Conservation (phyloP, 2,797 vertebrate species). For the Pelodytes ibericus region DNA sequence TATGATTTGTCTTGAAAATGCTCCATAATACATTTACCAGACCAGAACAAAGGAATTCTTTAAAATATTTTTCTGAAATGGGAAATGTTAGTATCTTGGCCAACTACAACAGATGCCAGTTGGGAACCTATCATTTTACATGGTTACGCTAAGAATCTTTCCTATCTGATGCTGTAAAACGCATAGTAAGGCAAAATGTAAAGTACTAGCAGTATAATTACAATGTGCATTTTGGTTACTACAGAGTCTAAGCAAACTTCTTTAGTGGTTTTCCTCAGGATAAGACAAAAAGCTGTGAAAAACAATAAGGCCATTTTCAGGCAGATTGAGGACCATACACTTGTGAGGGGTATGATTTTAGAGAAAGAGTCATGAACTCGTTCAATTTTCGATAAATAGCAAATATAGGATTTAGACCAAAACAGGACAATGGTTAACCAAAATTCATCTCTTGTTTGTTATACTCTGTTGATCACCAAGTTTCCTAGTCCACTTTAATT, state of each 20-base stretch:
- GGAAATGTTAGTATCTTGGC: conserved; percentile 27
- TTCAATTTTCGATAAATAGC: too few relatives aligned
- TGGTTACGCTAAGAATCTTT: not conserved
- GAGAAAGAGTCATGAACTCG: too few relatives aligned
- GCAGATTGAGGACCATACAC: too few relatives aligned
- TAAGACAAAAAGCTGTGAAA: too few relatives aligned
- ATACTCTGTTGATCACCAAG: too few relatives aligned
- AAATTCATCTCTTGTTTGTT: too few relatives aligned
- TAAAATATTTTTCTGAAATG: conserved; percentile 55
- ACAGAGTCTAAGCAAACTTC: not conserved
- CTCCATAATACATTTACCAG: conserved; percentile 70
- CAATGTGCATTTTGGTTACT: not conserved
- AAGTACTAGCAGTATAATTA: not conserved
- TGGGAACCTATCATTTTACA: not conserved
- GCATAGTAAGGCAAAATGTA: not conserved
- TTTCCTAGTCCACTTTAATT: too few relatives aligned
- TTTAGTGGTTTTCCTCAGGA: too few relatives aligned
- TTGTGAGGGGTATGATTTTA: too few relatives aligned
- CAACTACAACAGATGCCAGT: conserved; percentile 7
- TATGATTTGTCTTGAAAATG: conserved; percentile 54
- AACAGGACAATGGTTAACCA: too few relatives aligned
- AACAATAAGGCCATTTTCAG: too few relatives aligned
- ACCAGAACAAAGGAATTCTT: conserved; percentile 50
- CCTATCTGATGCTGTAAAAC: not conserved
- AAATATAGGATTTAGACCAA: too few relatives aligned